Conservation (phyloP, 1,140 invertebrate genomes). For the Drosophila grimshawi region DNA sequence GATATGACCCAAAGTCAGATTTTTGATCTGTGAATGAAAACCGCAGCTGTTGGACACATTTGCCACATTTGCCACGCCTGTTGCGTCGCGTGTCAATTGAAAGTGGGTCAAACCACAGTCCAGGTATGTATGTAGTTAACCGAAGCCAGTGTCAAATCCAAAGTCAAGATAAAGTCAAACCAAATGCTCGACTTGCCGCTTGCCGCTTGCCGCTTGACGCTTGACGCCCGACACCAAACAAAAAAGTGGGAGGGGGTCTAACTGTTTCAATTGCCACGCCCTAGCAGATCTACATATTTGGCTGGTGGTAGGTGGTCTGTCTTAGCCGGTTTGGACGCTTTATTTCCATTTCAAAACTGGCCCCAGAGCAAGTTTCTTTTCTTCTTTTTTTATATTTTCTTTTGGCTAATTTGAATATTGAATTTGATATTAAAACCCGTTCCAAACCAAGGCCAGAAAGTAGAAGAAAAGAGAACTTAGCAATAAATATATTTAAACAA, state of each 20-base stretch:
- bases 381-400: slow-evolving; percentile 7
- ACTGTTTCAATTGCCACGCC: slow-evolving; percentile 37
- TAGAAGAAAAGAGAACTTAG: slow-evolving; percentile 39
- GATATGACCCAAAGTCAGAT: slow-evolving; percentile 9
- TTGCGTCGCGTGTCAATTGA: slow-evolving; percentile 28
- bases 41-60: slow-evolving; percentile 24
- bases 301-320: slow-evolving; percentile 1
- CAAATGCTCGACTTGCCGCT: neutral
- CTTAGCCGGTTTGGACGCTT: slow-evolving; percentile 25
- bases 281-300: slow-evolving; percentile 2
- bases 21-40: slow-evolving; percentile 13
- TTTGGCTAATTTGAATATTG: slow-evolving; percentile 26
- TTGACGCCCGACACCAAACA: neutral
- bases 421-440: slow-evolving; percentile 25
- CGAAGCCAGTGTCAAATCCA: slow-evolving; percentile 30
- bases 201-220: neutral
- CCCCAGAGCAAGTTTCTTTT: slow-evolving; percentile 24
- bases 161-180: slow-evolving; percentile 28
- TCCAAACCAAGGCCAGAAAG: slow-evolving; percentile 17
- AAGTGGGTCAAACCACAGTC: slow-evolving; percentile 40
- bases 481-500: slow-evolving; percentile 65
- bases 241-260: neutral
- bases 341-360: slow-evolving; percentile 34
- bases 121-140: neutral
- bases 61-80: slow-evolving; percentile 19